Conservation (phyloP, 2,797 vertebrate genomes). For the Erpetoichthys calabaricus region DNA sequence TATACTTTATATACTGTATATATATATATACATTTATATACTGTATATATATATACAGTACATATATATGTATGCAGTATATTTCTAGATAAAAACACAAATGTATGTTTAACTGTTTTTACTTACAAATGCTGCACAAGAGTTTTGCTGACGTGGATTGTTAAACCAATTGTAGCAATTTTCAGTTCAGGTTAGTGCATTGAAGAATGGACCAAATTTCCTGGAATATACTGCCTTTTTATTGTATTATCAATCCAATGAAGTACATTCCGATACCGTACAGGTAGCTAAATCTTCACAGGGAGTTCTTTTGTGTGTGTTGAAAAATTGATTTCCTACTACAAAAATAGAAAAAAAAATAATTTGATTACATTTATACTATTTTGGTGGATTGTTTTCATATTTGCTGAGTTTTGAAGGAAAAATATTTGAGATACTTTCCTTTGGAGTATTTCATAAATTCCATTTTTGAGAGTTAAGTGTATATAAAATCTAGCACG, state of each 20-base stretch:
- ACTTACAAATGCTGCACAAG: constrained; percentile 22
- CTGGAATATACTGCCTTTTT: constrained; percentile 56
- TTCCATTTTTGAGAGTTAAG: too few species aligned
- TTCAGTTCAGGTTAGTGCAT: constrained; percentile 38
- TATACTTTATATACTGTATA: too few species aligned
- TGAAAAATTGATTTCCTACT: constrained; percentile 48
- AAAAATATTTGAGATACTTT: constrained; percentile 30
- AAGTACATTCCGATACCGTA: constrained; percentile 56
- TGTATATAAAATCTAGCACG: too few species aligned
- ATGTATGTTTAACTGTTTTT: constrained; percentile 25
- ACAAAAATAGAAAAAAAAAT: constrained; percentile 18
- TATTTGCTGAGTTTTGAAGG: constrained; percentile 18
- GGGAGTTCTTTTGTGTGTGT: constrained; percentile 45
- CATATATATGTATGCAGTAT: too few species aligned
- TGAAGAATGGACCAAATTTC: constrained; percentile 62
- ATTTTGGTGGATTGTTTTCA: constrained; percentile 12
- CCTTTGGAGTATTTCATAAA: too few species aligned
- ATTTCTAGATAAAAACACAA: constrained; percentile 9
- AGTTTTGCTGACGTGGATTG: constrained; percentile 15
- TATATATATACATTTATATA: too few species aligned
- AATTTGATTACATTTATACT: constrained; percentile 38
- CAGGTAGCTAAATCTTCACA: constrained; percentile 50
- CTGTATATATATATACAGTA: too few species aligned
- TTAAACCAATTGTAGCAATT: constrained; percentile 31
- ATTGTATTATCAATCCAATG: constrained; percentile 51